These are phyloP conservation scores for Tetrapedia diversipes DNA, from an alignment of 2,888 invertebrate genomes.

Conservation along the genomic window DNA sequence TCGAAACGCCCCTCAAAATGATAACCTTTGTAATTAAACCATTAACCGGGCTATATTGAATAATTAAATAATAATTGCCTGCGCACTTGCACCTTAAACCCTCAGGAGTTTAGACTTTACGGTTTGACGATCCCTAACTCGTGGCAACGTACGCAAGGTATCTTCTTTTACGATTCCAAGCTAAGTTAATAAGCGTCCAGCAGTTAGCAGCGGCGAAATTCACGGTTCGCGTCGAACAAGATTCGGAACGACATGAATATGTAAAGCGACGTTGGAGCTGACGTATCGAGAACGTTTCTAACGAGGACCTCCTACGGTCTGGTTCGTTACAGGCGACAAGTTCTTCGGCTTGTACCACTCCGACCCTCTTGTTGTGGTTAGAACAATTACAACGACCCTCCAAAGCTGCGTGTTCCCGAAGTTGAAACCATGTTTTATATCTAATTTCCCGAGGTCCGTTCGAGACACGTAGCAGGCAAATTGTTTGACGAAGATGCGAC, in stretches of 20 bases:
- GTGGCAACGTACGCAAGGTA: not conserved
- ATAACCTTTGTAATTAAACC: not conserved
- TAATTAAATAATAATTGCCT: no score
- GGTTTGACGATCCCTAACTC: constrained; percentile 12
- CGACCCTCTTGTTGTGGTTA: constrained; percentile 34
- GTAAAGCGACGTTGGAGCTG: constrained; percentile 65
- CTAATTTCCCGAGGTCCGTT: not conserved
- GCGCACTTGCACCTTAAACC: constrained; percentile 16
- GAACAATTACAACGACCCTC: constrained; percentile 53
- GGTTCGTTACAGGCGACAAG: constrained; percentile 60
- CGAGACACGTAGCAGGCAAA: not conserved
- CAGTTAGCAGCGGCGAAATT: constrained; percentile 43
- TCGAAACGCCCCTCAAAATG: no score
- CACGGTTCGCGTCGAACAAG: constrained; percentile 47
- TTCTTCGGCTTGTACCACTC: constrained; percentile 51
- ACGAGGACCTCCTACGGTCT: constrained; percentile 63
- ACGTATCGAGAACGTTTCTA: constrained; percentile 58
- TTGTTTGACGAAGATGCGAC: not conserved
- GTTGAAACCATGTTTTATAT: constrained; percentile 2
- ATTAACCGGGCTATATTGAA: not conserved
- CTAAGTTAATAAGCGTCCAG: constrained; percentile 24
- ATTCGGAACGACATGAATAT: constrained; percentile 71
- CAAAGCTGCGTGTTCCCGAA: not conserved
- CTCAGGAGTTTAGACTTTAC: constrained; percentile 10
- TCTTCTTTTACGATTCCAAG: constrained; percentile 26